Percentiles rank a stretch among this genome's conserved stretches.
These are phyloP conservation scores for Galagoides demidoff DNA, from an alignment of 2,797 vertebrate genomes.

Conservation along the genomic window DNA sequence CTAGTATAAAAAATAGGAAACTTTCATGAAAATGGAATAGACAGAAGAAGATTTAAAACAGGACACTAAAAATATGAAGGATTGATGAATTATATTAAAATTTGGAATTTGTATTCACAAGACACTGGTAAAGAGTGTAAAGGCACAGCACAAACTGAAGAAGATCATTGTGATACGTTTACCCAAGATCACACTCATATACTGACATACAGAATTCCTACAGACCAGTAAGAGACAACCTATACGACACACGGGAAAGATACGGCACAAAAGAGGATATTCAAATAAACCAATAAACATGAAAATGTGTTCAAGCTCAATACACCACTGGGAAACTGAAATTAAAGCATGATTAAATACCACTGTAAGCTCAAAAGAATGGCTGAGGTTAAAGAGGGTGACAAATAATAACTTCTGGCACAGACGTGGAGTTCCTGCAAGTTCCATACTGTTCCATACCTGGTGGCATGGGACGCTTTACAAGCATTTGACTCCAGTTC, in stretches of 20 bases:
- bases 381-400: neutral
- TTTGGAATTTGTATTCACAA: neutral
- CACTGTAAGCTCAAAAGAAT: neutral
- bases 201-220: neutral
- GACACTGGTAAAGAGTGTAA: neutral
- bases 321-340: neutral
- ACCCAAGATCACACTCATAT: neutral
- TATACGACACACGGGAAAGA: neutral
- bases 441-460: rapidly evolving
- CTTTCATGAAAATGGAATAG: neutral
- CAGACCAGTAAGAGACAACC: neutral
- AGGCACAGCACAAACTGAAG: neutral
- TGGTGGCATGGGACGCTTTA: neutral
- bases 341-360: neutral
- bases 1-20: neutral
- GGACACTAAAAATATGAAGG: neutral
- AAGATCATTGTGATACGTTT: neutral
- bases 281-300: neutral
- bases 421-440: neutral
- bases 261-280: neutral
- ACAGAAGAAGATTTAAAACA: neutral
- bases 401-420: neutral
- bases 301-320: neutral
- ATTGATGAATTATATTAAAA: neutral
- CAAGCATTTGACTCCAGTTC: neutral